Conservation (phyloP, 2,797 vertebrate species). For the Enteromius argenteus region DNA sequence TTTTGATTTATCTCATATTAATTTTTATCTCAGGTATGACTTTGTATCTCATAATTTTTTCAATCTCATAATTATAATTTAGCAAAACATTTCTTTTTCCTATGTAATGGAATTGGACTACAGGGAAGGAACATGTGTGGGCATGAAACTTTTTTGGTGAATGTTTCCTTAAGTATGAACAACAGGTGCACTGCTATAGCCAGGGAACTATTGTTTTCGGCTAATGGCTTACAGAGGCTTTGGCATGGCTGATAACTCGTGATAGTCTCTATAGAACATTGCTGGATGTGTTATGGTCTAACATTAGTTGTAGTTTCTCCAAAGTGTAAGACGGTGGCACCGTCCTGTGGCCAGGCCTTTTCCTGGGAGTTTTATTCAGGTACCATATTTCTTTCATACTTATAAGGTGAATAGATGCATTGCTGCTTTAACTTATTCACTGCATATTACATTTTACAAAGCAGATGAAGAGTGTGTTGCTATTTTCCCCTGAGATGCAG, state of each 20-base stretch:
- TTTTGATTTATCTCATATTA: neutral
- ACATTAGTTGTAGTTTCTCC: slow-evolving; percentile 82
- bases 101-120: neutral
- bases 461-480: neutral
- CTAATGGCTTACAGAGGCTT: slow-evolving; percentile 19
- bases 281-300: slow-evolving; percentile 74
- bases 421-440: slow-evolving; percentile 27
- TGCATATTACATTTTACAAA: neutral
- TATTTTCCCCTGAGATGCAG: slow-evolving; percentile 20
- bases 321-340: slow-evolving; percentile 77
- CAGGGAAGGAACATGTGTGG: neutral
- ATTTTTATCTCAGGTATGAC: neutral
- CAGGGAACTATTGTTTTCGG: slow-evolving; percentile 19
- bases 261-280: slow-evolving; percentile 51
- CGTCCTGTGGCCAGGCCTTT: slow-evolving; percentile 82
- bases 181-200: slow-evolving; percentile 5
- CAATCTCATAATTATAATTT: neutral
- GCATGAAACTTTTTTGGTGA: slow-evolving; percentile 7
- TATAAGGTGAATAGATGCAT: slow-evolving; percentile 52
- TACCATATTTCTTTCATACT: slow-evolving; percentile 72
- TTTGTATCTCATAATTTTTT: neutral
- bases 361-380: slow-evolving; percentile 84
- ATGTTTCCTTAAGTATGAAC: slow-evolving; percentile 12
- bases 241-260: slow-evolving; percentile 55
- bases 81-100: neutral